A percentile compares a stretch with the other conserved stretches of the same genome.
phyloP scores from a whole-genome alignment of 2,888 invertebrate species.

The Caenorhabditis wallacei region DNA sequence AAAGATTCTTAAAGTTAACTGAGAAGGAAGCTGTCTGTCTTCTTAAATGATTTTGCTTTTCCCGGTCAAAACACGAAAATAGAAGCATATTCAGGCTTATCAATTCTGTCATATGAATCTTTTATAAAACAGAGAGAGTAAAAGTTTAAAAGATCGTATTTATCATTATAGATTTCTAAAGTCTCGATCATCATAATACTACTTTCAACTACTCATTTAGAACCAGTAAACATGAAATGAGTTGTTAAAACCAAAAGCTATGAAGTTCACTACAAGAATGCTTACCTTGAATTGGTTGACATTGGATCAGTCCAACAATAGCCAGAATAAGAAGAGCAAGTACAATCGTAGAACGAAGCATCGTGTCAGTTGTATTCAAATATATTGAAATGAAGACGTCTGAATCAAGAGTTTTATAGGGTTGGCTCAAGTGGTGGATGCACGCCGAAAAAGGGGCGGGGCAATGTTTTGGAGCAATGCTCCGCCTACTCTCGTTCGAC shows the following conservation, averaged over 20 bases:
- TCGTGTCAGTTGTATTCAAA: not conserved
- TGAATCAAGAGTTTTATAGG: conserved; percentile 41
- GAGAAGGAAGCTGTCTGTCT: too few species aligned
- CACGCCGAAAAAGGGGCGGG: conserved; percentile 34
- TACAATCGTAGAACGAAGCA: conserved; percentile 32
- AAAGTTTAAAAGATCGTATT: too few species aligned
- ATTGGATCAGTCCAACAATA: conserved; percentile 33
- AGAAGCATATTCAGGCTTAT: too few species aligned
- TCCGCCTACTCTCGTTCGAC: conserved; percentile 32
- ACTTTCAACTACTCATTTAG: too few species aligned
- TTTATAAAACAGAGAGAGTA: too few species aligned
- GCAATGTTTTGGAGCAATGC: conserved; percentile 21
- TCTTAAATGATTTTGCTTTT: too few species aligned
- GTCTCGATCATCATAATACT: too few species aligned
- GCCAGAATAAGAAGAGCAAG: conserved; percentile 35
- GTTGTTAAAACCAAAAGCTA: not conserved
- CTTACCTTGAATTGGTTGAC: conserved; percentile 53
- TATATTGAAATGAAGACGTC: conserved; percentile 14
- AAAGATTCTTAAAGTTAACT: too few species aligned
- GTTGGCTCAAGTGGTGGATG: conserved; percentile 14
- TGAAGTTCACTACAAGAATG: not conserved
- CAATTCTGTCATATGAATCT: too few species aligned
- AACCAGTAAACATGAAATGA: not conserved
- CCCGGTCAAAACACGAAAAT: too few species aligned
- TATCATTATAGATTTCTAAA: too few species aligned